Base-by-base conservation (phyloP, 2,888 invertebrate species). In the Lasioglossum lativentre region DNA sequence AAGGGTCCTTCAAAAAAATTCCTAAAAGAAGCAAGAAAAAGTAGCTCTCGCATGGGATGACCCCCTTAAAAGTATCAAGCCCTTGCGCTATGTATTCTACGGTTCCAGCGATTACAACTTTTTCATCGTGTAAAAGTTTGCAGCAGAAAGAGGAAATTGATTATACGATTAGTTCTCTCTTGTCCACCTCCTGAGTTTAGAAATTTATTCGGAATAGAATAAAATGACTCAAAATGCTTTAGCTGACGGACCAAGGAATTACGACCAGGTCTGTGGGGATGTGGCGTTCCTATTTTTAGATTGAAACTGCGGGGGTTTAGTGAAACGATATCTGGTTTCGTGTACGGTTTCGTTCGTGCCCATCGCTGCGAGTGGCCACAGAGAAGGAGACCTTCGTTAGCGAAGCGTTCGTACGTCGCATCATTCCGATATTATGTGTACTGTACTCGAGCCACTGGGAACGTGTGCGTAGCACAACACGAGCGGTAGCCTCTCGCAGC, bases 321-420 rank as follows among this genome's bases (percentile, higher is more conserved):
- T 2, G 30, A n/a, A 63, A 30, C 16, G 2, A 30, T 30, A 16
- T 59, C 59, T 63, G 66, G 23, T 68, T 68, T 19, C 30, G 19
- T 23, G 66, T 34, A 8, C 4, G 38, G 4, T 14, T 12, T 75
- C 19, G 81, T 42, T 81, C 14, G 12, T 38, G 66, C 52, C 71
- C 59, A 23, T 73, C 80, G 76, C 80, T 80, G 47, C 38, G 3
- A 34, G 14, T 14, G 59, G 34, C 3, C 30, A 10, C 27, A 19
- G 45, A 38, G 45, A 45, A 38, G 70, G 59, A 63, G 45, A 70
- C 81, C 85, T 89, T 88, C 84, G 88, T 91, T 89, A 87, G 88
- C 75, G 56, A 56, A 78, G 75, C 75, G 77, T 80, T 85, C 77
- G 77, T 77, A 78, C 71, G 63, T 76, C 72, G 30, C 47, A 47